These are phyloP conservation scores for Nilaparvata lugens DNA, from an alignment of 1,140 invertebrate genomes.

Conservation along the genomic window DNA sequence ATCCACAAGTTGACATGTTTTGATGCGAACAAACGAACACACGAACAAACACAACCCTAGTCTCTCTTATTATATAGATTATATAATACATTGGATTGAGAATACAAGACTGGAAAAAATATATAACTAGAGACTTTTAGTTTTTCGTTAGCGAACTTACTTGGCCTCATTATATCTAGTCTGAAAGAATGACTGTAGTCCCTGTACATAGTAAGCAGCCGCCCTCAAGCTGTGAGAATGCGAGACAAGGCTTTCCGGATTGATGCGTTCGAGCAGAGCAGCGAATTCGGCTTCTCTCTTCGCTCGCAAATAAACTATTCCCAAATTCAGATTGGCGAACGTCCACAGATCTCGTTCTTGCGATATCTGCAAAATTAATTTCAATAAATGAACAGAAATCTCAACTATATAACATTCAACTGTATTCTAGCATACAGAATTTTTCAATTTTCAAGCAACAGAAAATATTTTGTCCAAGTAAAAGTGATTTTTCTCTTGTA, in stretches of 20 bases:
- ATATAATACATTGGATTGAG: too few relatives aligned
- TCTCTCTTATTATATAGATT: too few relatives aligned
- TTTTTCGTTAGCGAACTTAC: constrained; percentile 57
- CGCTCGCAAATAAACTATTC: constrained; percentile 88
- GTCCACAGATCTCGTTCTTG: constrained; percentile 85
- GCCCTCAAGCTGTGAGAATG: constrained; percentile 84
- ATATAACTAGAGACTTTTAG: too few relatives aligned
- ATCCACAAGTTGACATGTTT: too few relatives aligned
- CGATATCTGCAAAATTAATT: constrained; percentile 53
- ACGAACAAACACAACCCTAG: too few relatives aligned
- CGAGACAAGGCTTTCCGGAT: constrained; percentile 71
- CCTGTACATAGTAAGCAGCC: constrained; percentile 91
- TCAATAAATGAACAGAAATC: not conserved
- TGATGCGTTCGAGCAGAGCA: constrained; percentile 77
- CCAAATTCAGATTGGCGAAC: constrained; percentile 91
- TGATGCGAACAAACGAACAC: too few relatives aligned
- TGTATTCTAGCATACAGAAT: too few relatives aligned
- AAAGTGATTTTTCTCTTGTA: too few relatives aligned
- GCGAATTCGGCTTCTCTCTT: constrained; percentile 79
- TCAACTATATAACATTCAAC: not conserved
- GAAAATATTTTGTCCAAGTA: too few relatives aligned
- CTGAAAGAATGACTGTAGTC: constrained; percentile 93
- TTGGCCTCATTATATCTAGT: constrained; percentile 94
- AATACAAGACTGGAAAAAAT: too few relatives aligned
- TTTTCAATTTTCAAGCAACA: too few relatives aligned